phyloP scores from a whole-genome alignment of 1,140 invertebrate genomes.

The Drosophila sechellia region DNA sequence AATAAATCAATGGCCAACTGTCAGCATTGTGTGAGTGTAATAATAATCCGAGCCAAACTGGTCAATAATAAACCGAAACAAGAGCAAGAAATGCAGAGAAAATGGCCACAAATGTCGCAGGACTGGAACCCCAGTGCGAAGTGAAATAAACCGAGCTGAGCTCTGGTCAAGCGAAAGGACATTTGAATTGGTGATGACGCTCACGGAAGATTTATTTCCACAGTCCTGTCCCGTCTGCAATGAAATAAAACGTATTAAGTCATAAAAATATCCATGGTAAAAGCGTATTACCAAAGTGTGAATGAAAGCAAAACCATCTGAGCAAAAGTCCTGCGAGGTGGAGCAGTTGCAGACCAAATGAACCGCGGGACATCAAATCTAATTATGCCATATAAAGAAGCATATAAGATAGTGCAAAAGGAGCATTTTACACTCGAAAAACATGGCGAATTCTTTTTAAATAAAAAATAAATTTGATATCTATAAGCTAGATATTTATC shows the following conservation, averaged over 20 bases:
- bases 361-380: conserved; percentile 73
- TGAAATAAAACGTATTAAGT: conserved; percentile 83
- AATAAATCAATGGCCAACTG: conserved; percentile 81
- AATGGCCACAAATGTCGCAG: conserved; percentile 75
- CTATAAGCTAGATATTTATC: too few species aligned
- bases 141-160: conserved; percentile 44
- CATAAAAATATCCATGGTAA: conserved; percentile 67
- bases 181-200: conserved; percentile 79
- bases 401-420: conserved; percentile 12
- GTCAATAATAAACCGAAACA: conserved; percentile 75
- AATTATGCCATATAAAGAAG: conserved; percentile 71
- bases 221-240: conserved; percentile 50
- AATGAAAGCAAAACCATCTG: conserved; percentile 46
- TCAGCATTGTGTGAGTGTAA: conserved; percentile 78
- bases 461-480: neutral
- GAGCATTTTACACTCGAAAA: conserved; percentile 6
- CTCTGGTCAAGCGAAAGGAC: conserved; percentile 72
- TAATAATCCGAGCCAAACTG: conserved; percentile 76
- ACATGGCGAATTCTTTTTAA: neutral
- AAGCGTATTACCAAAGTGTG: conserved; percentile 80
- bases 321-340: conserved; percentile 13
- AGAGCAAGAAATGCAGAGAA: conserved; percentile 20
- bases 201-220: conserved; percentile 71
- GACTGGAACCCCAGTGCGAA: conserved; percentile 29
- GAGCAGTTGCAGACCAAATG: conserved; percentile 21